Evolutionary conservation across 1,140 invertebrate genomes (phyloP), one percentile per base, ranked within the genome.

Genomic region (Drosophila asahinai): DNA sequence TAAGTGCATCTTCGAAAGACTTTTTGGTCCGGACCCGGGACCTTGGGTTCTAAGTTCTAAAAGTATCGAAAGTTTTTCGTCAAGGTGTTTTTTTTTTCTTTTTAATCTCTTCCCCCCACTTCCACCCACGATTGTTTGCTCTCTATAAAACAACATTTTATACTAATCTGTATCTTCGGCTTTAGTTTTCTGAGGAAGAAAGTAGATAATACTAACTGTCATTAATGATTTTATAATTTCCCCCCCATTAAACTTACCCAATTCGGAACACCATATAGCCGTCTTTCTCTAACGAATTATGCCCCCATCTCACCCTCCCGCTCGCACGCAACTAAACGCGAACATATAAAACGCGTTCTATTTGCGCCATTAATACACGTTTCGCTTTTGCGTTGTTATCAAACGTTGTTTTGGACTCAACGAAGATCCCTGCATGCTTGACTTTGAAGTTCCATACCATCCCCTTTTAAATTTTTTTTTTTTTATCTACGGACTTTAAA

Each of bases 1-100:
- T 87, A 77, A 70, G 76, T 51, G 42, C 61, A 54, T 58, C 11
- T 67, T 45, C n/a, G 4, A 70, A 62, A 71, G 38, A 36, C 14
- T 57, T 38, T 55, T 57, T 25, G 33, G 54, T 40, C 38, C 48
- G 43, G 40, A 68, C 25, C 49, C 45, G 45, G 43, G 45, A 43
- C 45, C 15, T 45, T 42, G n/a, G 6, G 22, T 61, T 73, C 55
- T 38, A 73, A 74, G 8, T 73, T 71, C 38, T 43, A 8, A 33
- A 60, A 36, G 30, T 61, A 61, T 68, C 7, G 8, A 68, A 73
- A 45, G 27, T 68, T 55, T 52, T 51, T 71, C 9, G 22, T n/a
- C 3, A n/a, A 57, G 33, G 33, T 17, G 14, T 33, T 17, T 40
- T 33, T 64, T 64, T 0, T 36, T 47, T 30, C 30, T 45, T 38